Percentiles rank a stretch among this genome's conserved stretches.
Conservation (phyloP, 1,140 invertebrate genomes). For the Zophobas atratus region DNA sequence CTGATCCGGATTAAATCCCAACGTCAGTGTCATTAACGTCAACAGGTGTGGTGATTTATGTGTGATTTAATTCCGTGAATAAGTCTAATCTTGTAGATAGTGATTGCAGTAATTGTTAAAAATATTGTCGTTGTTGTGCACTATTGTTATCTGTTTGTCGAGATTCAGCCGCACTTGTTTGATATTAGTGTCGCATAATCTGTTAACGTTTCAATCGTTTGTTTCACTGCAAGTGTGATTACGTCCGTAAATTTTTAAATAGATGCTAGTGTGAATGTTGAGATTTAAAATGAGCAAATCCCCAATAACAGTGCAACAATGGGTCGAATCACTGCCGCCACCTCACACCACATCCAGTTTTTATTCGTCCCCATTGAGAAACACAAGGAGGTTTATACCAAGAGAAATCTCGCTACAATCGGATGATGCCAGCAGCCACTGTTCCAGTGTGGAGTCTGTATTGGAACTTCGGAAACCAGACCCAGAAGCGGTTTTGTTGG, state of each 20-base stretch:
- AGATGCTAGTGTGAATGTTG: too few relatives aligned
- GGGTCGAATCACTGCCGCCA: slow-evolving; percentile 52
- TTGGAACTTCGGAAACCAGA: slow-evolving; percentile 81
- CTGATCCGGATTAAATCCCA: neutral
- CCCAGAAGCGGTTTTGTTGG: slow-evolving; percentile 81
- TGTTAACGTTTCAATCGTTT: neutral
- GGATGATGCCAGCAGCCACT: slow-evolving; percentile 78
- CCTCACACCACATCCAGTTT: slow-evolving; percentile 22
- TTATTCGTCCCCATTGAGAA: slow-evolving; percentile 20
- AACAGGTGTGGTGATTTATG: slow-evolving; percentile 3
- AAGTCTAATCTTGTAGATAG: neutral
- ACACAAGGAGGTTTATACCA: slow-evolving; percentile 28
- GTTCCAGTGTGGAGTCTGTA: slow-evolving; percentile 82
- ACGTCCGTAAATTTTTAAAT: neutral
- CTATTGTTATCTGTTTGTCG: neutral
- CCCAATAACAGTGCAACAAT: slow-evolving; percentile 54
- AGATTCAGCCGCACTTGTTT: neutral
- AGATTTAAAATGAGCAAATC: slow-evolving; percentile 49
- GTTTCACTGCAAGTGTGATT: neutral
- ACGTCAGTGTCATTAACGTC: slow-evolving; percentile 19
- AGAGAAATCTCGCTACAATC: slow-evolving; percentile 78
- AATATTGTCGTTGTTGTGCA: slow-evolving; percentile 3
- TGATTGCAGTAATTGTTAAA: neutral
- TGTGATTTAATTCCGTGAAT: slow-evolving; percentile 24
- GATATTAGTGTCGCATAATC: neutral